Conservation (phyloP, 1,140 invertebrate species). For the Latrodectus geometricus region DNA sequence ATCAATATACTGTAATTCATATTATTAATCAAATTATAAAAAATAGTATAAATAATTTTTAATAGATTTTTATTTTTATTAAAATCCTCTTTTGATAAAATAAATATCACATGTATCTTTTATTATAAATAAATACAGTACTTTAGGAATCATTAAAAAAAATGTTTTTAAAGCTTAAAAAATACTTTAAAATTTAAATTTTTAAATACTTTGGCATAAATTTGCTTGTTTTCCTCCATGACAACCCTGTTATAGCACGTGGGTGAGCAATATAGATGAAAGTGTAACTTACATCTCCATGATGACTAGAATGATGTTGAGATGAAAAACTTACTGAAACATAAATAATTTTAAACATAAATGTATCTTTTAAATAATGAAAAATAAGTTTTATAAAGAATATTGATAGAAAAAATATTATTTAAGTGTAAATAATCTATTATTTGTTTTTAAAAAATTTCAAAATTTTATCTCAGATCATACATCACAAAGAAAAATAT, state of each 20-base stretch:
- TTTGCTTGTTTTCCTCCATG: conserved; percentile 98
- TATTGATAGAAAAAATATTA: neutral
- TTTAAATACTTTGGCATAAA: conserved; percentile 93
- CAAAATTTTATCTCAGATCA: neutral
- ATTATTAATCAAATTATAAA: too few species aligned
- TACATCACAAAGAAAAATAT: too few species aligned
- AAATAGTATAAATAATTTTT: too few species aligned
- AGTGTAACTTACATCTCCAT: conserved; percentile 74
- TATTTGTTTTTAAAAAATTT: neutral
- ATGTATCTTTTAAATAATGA: neutral
- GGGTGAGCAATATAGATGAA: conserved; percentile 98
- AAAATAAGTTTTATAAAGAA: neutral
- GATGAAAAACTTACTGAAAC: conserved; percentile 60
- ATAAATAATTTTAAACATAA: neutral
- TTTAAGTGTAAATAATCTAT: neutral
- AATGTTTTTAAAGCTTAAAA: too few species aligned
- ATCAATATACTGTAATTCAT: too few species aligned
- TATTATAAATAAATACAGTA: neutral
- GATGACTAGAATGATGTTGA: conserved; percentile 5
- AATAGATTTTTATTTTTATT: neutral
- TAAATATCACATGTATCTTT: neutral
- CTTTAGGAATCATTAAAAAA: neutral
- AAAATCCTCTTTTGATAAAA: neutral
- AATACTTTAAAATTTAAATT: conserved; percentile 64
- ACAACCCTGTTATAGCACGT: conserved; percentile 92